Evolutionary conservation across 2,888 invertebrate genomes (phyloP).

Genomic region (Alsophila aescularia): DNA sequence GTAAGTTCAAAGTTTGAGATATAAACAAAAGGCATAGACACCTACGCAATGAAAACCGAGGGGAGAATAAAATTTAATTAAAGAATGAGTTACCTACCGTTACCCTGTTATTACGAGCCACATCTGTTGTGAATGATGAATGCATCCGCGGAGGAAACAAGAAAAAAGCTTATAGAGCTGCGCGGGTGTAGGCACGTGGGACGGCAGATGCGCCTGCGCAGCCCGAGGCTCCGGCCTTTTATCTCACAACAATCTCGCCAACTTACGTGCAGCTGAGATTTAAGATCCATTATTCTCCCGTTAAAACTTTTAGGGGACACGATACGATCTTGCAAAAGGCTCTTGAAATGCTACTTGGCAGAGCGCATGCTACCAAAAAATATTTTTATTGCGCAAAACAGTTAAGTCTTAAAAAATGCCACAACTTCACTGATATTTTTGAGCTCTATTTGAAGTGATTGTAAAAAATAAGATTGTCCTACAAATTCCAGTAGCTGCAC

Average conservation of each 20-base stretch:
- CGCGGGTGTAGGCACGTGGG: slow-evolving; percentile 79
- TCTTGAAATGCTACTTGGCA: slow-evolving; percentile 16
- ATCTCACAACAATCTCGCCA: slow-evolving; percentile 66
- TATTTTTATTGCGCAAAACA: neutral
- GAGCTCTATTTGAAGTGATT: neutral
- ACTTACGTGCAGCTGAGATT: slow-evolving; percentile 67
- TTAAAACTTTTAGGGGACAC: slow-evolving; percentile 52
- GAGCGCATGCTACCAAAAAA: slow-evolving; percentile 2
- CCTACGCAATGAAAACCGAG: slow-evolving; percentile 56
- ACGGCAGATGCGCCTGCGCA: slow-evolving; percentile 78
- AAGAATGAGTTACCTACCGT: slow-evolving; percentile 66
- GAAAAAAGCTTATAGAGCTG: slow-evolving; percentile 65
- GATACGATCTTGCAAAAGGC: slow-evolving; percentile 51
- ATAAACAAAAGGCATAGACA: slow-evolving; percentile 54
- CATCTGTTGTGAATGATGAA: slow-evolving; percentile 79
- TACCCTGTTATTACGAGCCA: slow-evolving; percentile 70
- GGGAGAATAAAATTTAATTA: slow-evolving; percentile 72
- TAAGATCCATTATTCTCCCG: slow-evolving; percentile 67
- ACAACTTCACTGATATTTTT: too few relatives aligned
- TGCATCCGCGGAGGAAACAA: slow-evolving; percentile 66
- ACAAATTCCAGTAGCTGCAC: slow-evolving; percentile 33
- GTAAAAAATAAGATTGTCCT: neutral
- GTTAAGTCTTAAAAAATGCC: too few relatives aligned
- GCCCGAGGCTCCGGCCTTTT: slow-evolving; percentile 57
- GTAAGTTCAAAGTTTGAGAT: slow-evolving; percentile 5